Evolutionary conservation across 2,888 invertebrate species (phyloP).

Genomic region (Brachyptera risi): DNA sequence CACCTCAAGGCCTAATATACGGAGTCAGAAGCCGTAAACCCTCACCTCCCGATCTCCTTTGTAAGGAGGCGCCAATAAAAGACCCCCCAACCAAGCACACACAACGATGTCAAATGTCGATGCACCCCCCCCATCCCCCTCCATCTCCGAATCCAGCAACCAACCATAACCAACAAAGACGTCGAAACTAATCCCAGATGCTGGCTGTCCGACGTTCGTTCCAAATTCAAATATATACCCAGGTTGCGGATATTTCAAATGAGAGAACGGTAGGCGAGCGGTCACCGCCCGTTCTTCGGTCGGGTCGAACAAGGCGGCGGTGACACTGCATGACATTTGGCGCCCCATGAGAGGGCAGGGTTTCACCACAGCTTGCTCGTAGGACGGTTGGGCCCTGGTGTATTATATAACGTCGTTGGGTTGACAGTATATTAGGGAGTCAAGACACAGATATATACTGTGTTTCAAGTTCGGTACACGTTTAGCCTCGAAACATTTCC

Average conservation of each 20-base stretch:
- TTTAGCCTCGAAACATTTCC: too few species aligned
- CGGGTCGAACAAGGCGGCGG: too few species aligned
- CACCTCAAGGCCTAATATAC: background rate
- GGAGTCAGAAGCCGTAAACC: background rate
- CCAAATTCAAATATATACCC: conserved; percentile 20
- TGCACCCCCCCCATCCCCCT: conserved; percentile 1
- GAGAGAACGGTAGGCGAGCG: background rate
- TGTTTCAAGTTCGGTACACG: too few species aligned
- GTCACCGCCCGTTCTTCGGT: too few species aligned
- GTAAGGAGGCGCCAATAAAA: background rate
- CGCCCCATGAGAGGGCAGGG: too few species aligned
- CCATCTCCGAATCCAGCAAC: background rate
- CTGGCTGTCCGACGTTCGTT: conserved; percentile 16
- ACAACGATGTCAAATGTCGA: conserved; percentile 11
- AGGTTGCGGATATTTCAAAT: background rate
- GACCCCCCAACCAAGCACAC: background rate
- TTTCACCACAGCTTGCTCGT: too few species aligned
- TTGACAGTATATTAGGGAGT: too few species aligned
- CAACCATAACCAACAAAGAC: background rate
- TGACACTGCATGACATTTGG: too few species aligned
- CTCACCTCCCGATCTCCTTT: background rate
- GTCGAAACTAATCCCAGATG: conserved; percentile 11
- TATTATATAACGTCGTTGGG: too few species aligned
- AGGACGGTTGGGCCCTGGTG: too few species aligned
- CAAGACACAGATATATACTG: too few species aligned